phyloP scores from a whole-genome alignment of 2,113 vertebrate species.

The Octodon degus region DNA sequence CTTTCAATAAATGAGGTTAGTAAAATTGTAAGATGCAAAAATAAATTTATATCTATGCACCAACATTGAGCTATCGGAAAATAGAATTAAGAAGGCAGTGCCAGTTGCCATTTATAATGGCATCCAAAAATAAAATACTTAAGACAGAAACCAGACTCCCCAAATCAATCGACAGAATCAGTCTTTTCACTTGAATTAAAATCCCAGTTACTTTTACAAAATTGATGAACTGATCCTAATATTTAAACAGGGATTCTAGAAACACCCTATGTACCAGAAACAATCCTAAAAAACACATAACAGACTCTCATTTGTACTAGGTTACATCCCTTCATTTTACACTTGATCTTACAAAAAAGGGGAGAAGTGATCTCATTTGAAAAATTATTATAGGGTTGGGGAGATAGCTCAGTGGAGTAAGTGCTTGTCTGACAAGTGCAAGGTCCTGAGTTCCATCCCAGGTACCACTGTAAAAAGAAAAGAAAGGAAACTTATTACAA shows the following conservation, averaged over 20 bases:
- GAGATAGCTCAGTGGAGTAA: no score
- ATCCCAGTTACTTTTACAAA: not conserved
- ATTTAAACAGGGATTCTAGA: not conserved
- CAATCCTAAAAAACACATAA: not conserved
- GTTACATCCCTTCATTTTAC: not conserved
- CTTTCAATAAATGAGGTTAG: not conserved
- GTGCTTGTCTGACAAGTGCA: no score
- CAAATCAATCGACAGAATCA: not conserved
- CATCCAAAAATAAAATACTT: not conserved
- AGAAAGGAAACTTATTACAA: not conserved
- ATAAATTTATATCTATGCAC: not conserved
- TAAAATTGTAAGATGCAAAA: not conserved
- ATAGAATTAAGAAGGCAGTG: not conserved
- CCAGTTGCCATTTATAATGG: slow-evolving; percentile 37
- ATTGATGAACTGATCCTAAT: not conserved
- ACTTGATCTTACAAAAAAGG: not conserved
- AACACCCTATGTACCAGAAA: not conserved
- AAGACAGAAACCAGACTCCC: not conserved
- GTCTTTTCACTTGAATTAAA: not conserved
- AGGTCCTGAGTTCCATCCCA: no score
- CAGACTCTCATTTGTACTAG: not conserved
- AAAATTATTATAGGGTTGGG: no score
- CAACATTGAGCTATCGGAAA: not conserved
- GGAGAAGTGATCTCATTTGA: not conserved
- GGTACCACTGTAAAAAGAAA: no score